These are phyloP conservation scores for Lucilia cuprina DNA, from an alignment of 1,140 invertebrate genomes.

Conservation along the genomic window DNA sequence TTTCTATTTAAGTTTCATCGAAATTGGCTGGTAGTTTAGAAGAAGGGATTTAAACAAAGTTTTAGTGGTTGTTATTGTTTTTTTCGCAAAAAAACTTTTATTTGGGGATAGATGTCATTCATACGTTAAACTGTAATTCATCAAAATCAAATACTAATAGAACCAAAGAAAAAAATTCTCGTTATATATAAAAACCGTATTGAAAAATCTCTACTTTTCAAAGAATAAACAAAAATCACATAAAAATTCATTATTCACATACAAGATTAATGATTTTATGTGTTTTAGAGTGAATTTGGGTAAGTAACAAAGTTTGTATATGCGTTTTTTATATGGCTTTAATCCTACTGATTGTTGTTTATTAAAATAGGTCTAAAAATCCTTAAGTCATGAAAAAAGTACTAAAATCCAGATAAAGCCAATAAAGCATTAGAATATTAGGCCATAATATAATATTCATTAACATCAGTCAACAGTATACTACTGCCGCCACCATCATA, in stretches of 20 bases:
- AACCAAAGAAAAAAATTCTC: neutral
- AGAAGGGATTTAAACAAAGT: neutral
- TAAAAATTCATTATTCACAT: constrained; percentile 32
- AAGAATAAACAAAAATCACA: constrained; percentile 5
- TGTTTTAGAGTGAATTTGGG: neutral
- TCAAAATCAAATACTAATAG: constrained; percentile 31
- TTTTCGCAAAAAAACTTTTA: neutral
- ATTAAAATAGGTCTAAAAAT: too few species aligned
- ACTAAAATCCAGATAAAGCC: neutral
- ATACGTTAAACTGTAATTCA: constrained; percentile 25
- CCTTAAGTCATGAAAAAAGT: too few species aligned
- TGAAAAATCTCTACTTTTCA: neutral
- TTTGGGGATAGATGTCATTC: constrained; percentile 7
- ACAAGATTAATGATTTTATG: constrained; percentile 28
- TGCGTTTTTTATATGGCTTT: neutral
- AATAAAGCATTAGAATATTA: neutral
- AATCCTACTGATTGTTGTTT: neutral
- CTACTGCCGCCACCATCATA: neutral
- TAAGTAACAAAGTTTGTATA: neutral
- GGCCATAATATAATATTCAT: neutral
- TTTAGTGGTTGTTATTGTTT: neutral
- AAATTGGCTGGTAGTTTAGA: neutral
- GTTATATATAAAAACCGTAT: neutral
- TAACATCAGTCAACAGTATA: neutral
- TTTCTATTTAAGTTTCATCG: neutral